phyloP scores from a whole-genome alignment of 2,888 invertebrate species.

The Mylabris sibirica region DNA sequence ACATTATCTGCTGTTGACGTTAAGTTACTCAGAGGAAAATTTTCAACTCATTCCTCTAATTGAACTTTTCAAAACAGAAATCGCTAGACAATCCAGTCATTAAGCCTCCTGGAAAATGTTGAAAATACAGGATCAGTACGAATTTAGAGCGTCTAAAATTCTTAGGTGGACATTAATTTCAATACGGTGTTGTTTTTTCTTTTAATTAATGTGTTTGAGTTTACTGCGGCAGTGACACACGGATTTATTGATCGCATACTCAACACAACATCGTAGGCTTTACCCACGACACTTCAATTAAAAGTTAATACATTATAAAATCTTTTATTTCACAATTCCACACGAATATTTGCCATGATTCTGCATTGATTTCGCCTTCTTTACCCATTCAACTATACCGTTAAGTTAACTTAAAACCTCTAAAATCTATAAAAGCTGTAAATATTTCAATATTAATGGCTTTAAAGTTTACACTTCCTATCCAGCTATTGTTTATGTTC shows the following conservation, averaged over 20 bases:
- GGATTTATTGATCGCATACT: constrained; percentile 36
- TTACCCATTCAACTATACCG: background rate
- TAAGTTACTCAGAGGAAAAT: background rate
- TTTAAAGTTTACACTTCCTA: background rate
- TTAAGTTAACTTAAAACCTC: background rate
- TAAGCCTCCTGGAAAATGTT: too few relatives aligned
- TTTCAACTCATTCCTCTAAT: background rate
- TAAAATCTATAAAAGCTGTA: background rate
- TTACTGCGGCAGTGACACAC: constrained; percentile 35
- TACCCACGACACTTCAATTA: constrained; percentile 25
- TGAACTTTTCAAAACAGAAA: background rate
- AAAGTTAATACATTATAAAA: background rate
- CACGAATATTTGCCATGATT: background rate
- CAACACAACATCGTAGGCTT: constrained; percentile 28
- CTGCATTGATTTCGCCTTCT: background rate
- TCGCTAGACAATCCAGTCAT: too few relatives aligned
- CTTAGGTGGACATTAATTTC: too few relatives aligned
- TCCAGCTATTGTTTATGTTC: background rate
- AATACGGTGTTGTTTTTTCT: too few relatives aligned
- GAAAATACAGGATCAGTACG: too few relatives aligned
- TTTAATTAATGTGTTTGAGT: constrained; percentile 22
- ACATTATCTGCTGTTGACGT: background rate
- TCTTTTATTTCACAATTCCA: background rate
- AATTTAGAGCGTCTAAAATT: too few relatives aligned
- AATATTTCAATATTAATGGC: background rate